Percentiles rank a stretch among this genome's conserved stretches.
Evolutionary conservation across 2,113 vertebrate genomes (phyloP).

Genomic region (Phaethon lepturus): DNA sequence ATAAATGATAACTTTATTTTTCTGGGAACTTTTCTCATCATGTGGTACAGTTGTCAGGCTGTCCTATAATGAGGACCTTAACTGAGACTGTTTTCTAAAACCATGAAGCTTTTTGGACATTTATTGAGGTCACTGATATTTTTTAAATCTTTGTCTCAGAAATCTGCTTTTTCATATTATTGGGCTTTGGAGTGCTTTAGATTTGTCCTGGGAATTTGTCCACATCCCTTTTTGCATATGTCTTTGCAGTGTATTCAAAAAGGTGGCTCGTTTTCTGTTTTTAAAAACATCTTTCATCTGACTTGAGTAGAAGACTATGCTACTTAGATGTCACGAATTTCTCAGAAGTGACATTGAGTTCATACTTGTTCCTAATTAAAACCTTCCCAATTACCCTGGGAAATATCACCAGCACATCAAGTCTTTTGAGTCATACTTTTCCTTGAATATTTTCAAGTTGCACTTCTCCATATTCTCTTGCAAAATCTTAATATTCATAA

Average conservation of each 20-base stretch:
- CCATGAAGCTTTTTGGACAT: not conserved
- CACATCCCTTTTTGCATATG: not conserved
- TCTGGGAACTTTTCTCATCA: not conserved
- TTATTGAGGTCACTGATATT: not conserved
- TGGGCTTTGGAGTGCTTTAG: not conserved
- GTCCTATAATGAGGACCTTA: not conserved
- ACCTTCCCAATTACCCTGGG: slow-evolving; percentile 60
- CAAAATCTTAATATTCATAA: slow-evolving; percentile 66
- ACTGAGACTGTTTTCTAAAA: not conserved
- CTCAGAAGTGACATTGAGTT: slow-evolving; percentile 59
- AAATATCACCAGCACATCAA: slow-evolving; percentile 58
- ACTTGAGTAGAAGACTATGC: slow-evolving; percentile 1
- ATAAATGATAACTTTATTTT: not conserved
- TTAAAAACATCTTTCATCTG: slow-evolving; percentile 46
- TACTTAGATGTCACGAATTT: slow-evolving; percentile 1
- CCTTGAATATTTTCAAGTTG: slow-evolving; percentile 71
- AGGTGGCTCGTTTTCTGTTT: slow-evolving; percentile 9
- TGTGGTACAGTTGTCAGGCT: not conserved
- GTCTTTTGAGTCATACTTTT: slow-evolving; percentile 64
- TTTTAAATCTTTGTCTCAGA: not conserved
- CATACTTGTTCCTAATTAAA: slow-evolving; percentile 73
- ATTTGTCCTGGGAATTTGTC: not conserved
- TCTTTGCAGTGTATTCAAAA: not conserved
- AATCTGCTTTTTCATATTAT: not conserved
- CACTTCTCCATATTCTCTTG: slow-evolving; percentile 60